Conservation (phyloP, 2,113 vertebrate species). For the Dromiciops gliroides region DNA sequence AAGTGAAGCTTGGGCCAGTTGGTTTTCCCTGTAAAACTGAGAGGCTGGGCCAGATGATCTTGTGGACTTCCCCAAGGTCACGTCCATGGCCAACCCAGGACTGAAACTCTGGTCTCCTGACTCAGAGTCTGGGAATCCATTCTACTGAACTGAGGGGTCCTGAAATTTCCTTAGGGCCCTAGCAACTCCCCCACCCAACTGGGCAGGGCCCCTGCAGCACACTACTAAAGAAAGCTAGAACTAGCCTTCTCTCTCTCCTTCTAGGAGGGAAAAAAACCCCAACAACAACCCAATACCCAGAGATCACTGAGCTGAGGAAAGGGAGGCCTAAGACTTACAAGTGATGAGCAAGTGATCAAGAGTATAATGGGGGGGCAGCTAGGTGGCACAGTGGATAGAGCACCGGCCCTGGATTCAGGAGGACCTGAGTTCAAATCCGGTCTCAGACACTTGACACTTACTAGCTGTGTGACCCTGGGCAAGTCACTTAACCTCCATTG, state of each 20-base stretch:
- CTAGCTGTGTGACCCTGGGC: not conserved
- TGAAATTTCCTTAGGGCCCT: too few relatives aligned
- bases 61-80: not conserved
- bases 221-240: too few relatives aligned
- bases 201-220: too few relatives aligned
- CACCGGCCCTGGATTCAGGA: too few relatives aligned
- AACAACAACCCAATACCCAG: not conserved
- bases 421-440: not conserved
- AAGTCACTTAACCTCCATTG: not conserved
- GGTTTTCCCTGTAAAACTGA: not conserved
- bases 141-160: not conserved
- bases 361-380: too few relatives aligned
- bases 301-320: not conserved
- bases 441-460: too few relatives aligned
- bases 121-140: not conserved
- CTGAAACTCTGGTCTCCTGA: not conserved
- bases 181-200: not conserved
- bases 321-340: not conserved
- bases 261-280: too few relatives aligned
- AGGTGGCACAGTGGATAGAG: too few relatives aligned
- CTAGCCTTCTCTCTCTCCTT: not conserved
- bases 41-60: not conserved
- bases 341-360: not conserved
- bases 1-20: not conserved
- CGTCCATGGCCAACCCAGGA: not conserved